Base-by-base conservation (phyloP, 2,113 vertebrate genomes). In the Melanotaenia duboulayi region DNA sequence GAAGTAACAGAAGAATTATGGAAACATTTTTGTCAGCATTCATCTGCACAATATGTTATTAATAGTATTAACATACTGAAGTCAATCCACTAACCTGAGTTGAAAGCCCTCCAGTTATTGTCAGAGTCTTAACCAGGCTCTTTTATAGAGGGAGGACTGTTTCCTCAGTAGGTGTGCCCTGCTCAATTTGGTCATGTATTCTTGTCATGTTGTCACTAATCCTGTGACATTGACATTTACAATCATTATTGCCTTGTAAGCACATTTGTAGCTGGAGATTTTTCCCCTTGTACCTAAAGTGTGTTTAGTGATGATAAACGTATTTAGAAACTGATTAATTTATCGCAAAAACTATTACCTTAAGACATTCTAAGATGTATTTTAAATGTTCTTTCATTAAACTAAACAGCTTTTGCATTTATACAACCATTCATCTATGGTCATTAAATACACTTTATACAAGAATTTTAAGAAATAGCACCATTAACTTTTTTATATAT, bases 181-280 rank as follows among this genome's bases (percentile, higher is more conserved):
- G 73, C 89, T 89, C 59, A 79, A 8, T 87, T 83, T 90, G 89
- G 89, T 83, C 81, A 83, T 86, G 77, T 84, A 86, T 89, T 90
- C 87, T 89, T 81, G 79, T 80, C 70, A 74, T 81, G 78, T 78
- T 89, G 87, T 22, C 23, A 6, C 80, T 86, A 78, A 81, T 79
- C 72, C 73, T 72, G 80, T 88, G 80, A 82, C 85, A 83, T 24
- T 85, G 87, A 88, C 85, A 87, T 83, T 87, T 56, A 57, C 50
- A 52, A 32, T 85, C 51, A 76, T 76, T 80, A 73, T 46, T 80
- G 50, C 78, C 52, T 72, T 76, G 69, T 57, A 63, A 69, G 16
- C 37, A 58, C 51, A 69, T 74, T 77, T 76, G 54, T 82, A 62
- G 17, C 44, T 32, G 56, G 16, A 52, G 35, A 4, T 62, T 35